Percentiles rank a stretch among this genome's conserved stretches.
phyloP scores from a whole-genome alignment of 2,888 invertebrate species.

The Anthophora plumipes region DNA sequence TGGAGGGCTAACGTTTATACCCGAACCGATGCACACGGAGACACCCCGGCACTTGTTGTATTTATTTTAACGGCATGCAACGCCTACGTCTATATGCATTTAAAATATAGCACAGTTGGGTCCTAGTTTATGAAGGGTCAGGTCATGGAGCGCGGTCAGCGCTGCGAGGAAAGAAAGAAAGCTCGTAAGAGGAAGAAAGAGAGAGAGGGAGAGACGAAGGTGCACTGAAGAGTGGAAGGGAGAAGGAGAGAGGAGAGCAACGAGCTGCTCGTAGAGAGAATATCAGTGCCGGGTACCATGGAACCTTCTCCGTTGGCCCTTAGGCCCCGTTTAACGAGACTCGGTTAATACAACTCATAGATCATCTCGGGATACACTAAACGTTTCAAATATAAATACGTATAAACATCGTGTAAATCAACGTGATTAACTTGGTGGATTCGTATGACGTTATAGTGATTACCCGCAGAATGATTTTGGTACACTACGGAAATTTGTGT shows the following conservation, averaged over 20 bases:
- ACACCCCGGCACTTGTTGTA: conserved; percentile 74
- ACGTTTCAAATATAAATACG: conserved; percentile 83
- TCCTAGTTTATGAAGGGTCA: conserved; percentile 84
- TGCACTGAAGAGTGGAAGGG: background rate
- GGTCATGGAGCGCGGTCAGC: conserved; percentile 79
- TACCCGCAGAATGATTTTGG: conserved; percentile 10
- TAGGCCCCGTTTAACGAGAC: conserved; percentile 83
- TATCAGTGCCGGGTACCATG: conserved; percentile 67
- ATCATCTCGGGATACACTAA: conserved; percentile 82
- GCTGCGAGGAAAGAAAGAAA: conserved; percentile 66
- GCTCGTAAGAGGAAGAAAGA: conserved; percentile 51
- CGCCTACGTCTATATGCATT: conserved; percentile 83
- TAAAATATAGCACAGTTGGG: conserved; percentile 84
- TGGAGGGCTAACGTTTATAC: conserved; percentile 75
- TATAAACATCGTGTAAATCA: conserved; percentile 84
- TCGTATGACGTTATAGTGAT: conserved; percentile 54
- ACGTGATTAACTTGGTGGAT: conserved; percentile 76
- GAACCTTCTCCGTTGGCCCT: conserved; percentile 63
- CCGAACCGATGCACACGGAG: conserved; percentile 76
- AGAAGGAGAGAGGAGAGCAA: conserved; percentile 38
- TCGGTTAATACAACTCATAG: conserved; percentile 83
- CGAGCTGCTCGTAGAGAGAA: conserved; percentile 53
- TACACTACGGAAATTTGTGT: background rate
- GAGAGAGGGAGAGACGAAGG: conserved; percentile 5
- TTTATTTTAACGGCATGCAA: conserved; percentile 82